Evolutionary conservation across 2,888 invertebrate genomes (phyloP).

Genomic region (Ophion slaviceki): DNA sequence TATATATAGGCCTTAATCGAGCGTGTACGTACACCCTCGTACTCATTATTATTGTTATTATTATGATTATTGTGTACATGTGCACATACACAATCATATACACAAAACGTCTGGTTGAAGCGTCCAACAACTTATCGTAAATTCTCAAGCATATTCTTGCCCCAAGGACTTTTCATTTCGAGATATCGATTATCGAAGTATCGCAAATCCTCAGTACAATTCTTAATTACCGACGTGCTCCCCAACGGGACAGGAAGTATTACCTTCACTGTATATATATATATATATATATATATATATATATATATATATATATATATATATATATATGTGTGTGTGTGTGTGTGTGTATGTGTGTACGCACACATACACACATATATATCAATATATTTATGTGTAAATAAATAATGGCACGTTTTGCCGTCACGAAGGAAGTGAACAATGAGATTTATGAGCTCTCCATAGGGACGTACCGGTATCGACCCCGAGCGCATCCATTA

Average conservation of each 20-base stretch:
- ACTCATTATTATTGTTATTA: conserved; percentile 22
- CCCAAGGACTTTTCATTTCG: conserved; percentile 39
- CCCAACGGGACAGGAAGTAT: conserved; percentile 18
- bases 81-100: background rate
- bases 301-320: background rate
- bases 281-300: too few relatives aligned
- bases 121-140: conserved; percentile 36
- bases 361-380: too few relatives aligned
- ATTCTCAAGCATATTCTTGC: conserved; percentile 43
- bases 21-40: background rate
- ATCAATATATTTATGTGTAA: too few relatives aligned
- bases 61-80: conserved; percentile 18
- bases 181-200: conserved; percentile 42
- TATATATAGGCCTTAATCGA: too few relatives aligned
- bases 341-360: too few relatives aligned
- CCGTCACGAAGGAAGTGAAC: conserved; percentile 10
- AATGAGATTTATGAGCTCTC: conserved; percentile 24
- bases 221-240: conserved; percentile 19
- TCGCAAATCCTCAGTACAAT: background rate
- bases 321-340: background rate
- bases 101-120: background rate
- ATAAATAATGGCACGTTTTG: too few relatives aligned
- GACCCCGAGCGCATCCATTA: background rate
- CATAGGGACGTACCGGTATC: background rate
- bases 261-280: conserved; percentile 11